Conservation (phyloP, 1,140 invertebrate genomes). For the Telenomus remus region DNA sequence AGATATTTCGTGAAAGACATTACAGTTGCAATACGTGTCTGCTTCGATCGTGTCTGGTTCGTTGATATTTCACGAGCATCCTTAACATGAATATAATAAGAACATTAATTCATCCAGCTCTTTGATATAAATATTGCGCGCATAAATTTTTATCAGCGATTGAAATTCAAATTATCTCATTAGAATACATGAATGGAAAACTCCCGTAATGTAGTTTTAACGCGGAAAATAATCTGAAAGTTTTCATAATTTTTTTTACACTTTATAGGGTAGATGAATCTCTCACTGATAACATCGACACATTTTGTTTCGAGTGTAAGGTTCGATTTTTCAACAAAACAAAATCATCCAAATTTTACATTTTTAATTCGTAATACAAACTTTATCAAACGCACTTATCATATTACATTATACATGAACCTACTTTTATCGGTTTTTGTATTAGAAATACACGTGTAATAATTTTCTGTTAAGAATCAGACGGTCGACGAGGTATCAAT, state of each 20-base stretch:
- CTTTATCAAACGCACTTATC: too few species aligned
- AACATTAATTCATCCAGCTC: conserved; percentile 18
- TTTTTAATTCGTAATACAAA: too few species aligned
- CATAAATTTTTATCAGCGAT: conserved; percentile 27
- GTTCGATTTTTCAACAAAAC: too few species aligned
- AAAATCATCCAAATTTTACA: too few species aligned
- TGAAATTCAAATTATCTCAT: conserved; percentile 23
- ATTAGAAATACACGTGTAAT: too few species aligned
- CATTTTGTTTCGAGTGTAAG: too few species aligned
- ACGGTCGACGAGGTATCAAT: too few species aligned
- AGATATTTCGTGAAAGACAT: conserved; percentile 2
- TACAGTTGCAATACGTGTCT: conserved; percentile 1
- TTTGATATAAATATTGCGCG: conserved; percentile 25
- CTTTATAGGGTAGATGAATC: too few species aligned
- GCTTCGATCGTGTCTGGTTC: background rate
- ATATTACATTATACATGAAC: too few species aligned
- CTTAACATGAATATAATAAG: conserved; percentile 28
- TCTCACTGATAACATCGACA: too few species aligned
- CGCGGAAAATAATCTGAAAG: background rate
- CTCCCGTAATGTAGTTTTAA: background rate
- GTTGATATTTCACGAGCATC: conserved; percentile 30
- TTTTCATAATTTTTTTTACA: background rate
- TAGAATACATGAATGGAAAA: conserved; percentile 18
- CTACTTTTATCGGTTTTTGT: too few species aligned
- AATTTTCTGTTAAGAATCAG: too few species aligned